A percentile compares a stretch with the other conserved stretches of the same genome.
Conservation (phyloP, 1,140 invertebrate genomes). For the Sipha flava region DNA sequence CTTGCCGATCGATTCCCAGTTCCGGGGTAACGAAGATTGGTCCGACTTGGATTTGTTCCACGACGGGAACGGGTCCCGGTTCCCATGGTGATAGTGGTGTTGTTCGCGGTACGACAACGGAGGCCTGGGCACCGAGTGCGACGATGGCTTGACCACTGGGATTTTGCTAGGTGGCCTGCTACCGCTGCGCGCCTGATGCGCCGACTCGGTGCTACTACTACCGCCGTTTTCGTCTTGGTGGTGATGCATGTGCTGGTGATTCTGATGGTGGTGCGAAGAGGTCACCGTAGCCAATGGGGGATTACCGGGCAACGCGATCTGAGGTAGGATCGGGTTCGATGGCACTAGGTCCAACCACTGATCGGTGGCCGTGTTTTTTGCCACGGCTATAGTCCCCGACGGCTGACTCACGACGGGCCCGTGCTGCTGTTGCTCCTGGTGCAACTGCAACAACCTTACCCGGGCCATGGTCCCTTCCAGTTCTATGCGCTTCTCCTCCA, state of each 20-base stretch:
- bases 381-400: background rate
- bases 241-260: constrained; percentile 45
- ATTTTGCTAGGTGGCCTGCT: constrained; percentile 59
- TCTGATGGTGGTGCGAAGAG: constrained; percentile 39
- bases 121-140: constrained; percentile 57
- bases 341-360: constrained; percentile 40
- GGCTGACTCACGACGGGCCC: constrained; percentile 14
- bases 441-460: constrained; percentile 58
- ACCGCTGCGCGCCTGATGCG: constrained; percentile 48
- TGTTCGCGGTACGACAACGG: constrained; percentile 42
- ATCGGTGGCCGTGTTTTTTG: constrained; percentile 33
- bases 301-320: constrained; percentile 37
- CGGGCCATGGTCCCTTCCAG: constrained; percentile 67
- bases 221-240: constrained; percentile 46
- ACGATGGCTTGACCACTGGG: constrained; percentile 50
- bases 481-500: constrained; percentile 72
- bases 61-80: constrained; percentile 47
- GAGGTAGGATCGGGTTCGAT: constrained; percentile 34
- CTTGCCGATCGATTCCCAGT: constrained; percentile 40
- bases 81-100: constrained; percentile 37
- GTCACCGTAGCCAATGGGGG: constrained; percentile 32
- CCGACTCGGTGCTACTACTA: constrained; percentile 55
- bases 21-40: constrained; percentile 39
- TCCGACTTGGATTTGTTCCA: constrained; percentile 26
- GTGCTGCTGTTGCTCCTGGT: constrained; percentile 41